phyloP scores from a whole-genome alignment of 2,797 vertebrate genomes.

The Dendrocincla fuliginosa region DNA sequence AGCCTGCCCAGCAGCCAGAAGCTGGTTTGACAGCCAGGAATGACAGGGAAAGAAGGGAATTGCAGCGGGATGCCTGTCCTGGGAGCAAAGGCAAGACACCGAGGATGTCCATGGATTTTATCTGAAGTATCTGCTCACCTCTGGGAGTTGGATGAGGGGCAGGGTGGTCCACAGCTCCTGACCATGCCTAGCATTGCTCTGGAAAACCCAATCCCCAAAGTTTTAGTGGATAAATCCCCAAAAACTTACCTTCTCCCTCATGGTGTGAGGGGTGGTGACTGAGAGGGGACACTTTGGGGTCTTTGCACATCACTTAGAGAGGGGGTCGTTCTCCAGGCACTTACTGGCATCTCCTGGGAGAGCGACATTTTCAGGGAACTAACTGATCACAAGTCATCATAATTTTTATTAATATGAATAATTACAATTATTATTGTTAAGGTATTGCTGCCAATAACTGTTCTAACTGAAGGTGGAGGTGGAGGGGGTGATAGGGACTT shows the following conservation, averaged over 20 bases:
- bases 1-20: neutral
- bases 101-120: neutral
- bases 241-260: neutral
- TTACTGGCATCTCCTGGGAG: neutral
- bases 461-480: neutral
- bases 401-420: too few species aligned
- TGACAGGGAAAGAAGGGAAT: neutral
- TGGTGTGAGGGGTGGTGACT: fast-evolving
- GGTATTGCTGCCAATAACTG: neutral
- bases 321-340: neutral
- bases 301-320: neutral
- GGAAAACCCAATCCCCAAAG: neutral
- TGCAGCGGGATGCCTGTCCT: neutral
- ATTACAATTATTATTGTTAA: too few species aligned
- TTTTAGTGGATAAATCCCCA: neutral
- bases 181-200: neutral
- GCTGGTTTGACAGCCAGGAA: neutral
- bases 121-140: fast-evolving
- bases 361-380: neutral
- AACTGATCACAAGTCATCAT: neutral
- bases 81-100: neutral
- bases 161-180: fast-evolving
- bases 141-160: fast-evolving
- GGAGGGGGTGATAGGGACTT: neutral
- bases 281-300: neutral